Percentiles rank a stretch among this genome's conserved stretches.
These are phyloP conservation scores for Euplexia lucipara DNA, from an alignment of 2,888 invertebrate species.

Conservation along the genomic window DNA sequence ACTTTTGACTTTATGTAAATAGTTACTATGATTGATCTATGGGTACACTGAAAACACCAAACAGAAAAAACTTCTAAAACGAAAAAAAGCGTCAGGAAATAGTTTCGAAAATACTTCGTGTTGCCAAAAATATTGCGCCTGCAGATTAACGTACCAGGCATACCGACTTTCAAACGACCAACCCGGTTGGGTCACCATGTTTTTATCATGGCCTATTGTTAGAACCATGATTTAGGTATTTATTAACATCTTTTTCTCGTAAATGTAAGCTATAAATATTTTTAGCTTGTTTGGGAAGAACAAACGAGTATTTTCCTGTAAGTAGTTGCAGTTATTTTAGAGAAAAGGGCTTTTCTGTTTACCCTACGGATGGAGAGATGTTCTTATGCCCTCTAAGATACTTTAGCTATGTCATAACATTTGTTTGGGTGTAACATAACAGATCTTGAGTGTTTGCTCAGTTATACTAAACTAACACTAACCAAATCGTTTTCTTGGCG, in stretches of 20 bases:
- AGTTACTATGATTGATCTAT: neutral
- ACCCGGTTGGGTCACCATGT: neutral
- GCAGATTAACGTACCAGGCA: constrained; percentile 25
- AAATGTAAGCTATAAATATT: neutral
- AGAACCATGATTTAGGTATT: neutral
- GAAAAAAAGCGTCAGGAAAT: constrained; percentile 2
- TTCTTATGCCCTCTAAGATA: constrained; percentile 8
- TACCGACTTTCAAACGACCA: constrained; percentile 22
- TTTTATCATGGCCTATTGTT: constrained; percentile 1
- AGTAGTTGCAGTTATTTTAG: neutral
- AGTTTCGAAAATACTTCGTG: constrained; percentile 18
- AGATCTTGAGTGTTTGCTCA: constrained; percentile 6
- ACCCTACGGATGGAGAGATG: neutral
- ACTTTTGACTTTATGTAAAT: too few relatives aligned
- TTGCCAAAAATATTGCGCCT: constrained; percentile 27
- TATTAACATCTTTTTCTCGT: constrained; percentile 13
- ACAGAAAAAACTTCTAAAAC: too few relatives aligned
- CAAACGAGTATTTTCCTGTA: neutral
- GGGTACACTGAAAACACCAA: neutral
- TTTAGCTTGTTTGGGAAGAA: constrained; percentile 7
- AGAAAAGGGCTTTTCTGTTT: neutral
- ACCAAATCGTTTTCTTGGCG: constrained; percentile 2
- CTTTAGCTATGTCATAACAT: constrained; percentile 5
- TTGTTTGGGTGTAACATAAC: constrained; percentile 15
- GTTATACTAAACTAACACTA: neutral